A percentile compares a stretch with the other conserved stretches of the same genome.
These are phyloP conservation scores for Sclerurus mexicanus DNA, from an alignment of 2,113 vertebrate genomes.

Conservation along the genomic window DNA sequence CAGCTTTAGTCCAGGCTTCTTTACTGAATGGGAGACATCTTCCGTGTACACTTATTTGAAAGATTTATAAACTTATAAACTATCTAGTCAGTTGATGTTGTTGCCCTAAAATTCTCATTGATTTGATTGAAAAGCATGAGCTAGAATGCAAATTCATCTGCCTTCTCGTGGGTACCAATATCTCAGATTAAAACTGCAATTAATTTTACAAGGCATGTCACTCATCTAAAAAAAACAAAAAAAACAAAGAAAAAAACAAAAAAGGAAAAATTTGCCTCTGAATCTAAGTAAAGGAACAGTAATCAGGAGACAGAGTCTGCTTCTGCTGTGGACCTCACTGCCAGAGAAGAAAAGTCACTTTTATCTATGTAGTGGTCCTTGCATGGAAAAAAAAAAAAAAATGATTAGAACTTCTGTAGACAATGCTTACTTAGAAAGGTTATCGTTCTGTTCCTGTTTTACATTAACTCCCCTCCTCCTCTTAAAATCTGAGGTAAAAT, in stretches of 20 bases:
- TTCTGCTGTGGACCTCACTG: neutral
- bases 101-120: neutral
- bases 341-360: conserved; percentile 14
- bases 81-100: neutral
- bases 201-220: neutral
- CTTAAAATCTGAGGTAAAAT: conserved; percentile 28
- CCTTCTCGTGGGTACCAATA: neutral
- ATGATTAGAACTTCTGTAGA: conserved; percentile 33
- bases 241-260: neutral
- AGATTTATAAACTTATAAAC: neutral
- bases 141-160: neutral
- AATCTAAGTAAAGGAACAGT: conserved; percentile 4
- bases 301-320: neutral
- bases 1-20: neutral
- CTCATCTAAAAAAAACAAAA: neutral
- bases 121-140: neutral
- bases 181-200: neutral
- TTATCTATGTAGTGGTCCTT: conserved; percentile 19
- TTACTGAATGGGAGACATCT: neutral
- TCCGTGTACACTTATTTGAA: neutral
- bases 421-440: conserved; percentile 42
- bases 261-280: neutral
- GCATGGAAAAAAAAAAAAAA: neutral
- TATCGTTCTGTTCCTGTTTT: neutral
- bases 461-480: neutral